Base-by-base conservation (phyloP, 2,888 invertebrate species). In the Drosophila borborema region DNA sequence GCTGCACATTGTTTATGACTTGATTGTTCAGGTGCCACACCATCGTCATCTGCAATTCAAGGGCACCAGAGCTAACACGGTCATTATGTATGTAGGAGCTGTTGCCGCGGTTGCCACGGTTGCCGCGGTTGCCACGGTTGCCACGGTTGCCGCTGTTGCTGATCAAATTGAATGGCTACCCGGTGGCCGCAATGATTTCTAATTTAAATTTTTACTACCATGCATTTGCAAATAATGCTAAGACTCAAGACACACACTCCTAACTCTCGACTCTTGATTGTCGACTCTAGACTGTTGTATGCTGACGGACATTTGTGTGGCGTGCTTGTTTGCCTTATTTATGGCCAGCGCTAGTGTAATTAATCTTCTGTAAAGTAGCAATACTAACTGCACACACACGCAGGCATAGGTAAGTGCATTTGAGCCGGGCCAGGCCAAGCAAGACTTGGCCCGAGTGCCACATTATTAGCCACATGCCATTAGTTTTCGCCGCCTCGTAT, bases 1-100 rank as follows among this genome's bases (percentile, higher is more conserved):
- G 85, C 77, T 85, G 86, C 81, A 87, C 86, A 86, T 89, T 89
- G 88, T 86, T 86, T 89, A 86, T 81, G 90, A 81, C 72, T 89
- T 77, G 78, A 89, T 89, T 86, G 90, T 86, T 89, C 70, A 77
- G 78, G 46, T 80, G 75, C 43, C 56, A 73, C 60, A 73, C 60
- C 72, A 41, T 40, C 67, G 67, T 77, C 86, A 86, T 88, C 71
- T 73, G 69, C 72, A 68, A 64, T 76, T 86, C 88, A 83, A 83
- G 83, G 83, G 71, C 88, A 83, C 71, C 68, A 64, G 51, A 72
- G 70, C 78, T 70, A 74, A 72, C 79, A 80, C 77, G 78, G 78
- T 69, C 81, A 79, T 73, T 64, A 60, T 49, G 53, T 45, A 49
- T 68, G 55, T 43, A 60, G 59, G 49, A 72, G 71, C 40, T 74